A percentile compares a stretch with the other conserved stretches of the same genome.
phyloP scores from a whole-genome alignment of 2,113 vertebrate genomes.

The Sapajus apella region DNA sequence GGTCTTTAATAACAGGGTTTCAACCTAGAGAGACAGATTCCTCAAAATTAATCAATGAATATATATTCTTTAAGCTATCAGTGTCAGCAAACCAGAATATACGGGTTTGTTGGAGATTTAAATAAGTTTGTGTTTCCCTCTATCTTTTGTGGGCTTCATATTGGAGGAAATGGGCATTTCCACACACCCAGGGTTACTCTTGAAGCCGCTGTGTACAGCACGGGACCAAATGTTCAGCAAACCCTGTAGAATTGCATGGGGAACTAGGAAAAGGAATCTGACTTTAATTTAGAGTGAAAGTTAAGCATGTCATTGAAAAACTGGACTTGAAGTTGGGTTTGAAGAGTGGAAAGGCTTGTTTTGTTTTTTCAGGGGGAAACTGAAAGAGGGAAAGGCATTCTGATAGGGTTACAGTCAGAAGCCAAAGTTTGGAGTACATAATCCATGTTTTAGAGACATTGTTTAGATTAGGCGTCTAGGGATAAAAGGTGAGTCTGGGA shows the following conservation, averaged over 20 bases:
- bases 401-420: neutral
- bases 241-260: too few species aligned
- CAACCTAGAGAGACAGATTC: neutral
- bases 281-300: neutral
- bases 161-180: neutral
- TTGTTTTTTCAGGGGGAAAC: neutral
- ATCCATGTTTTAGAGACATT: neutral
- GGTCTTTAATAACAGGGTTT: neutral
- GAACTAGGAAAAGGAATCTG: neutral
- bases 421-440: neutral
- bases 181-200: too few species aligned
- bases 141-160: neutral
- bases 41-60: neutral
- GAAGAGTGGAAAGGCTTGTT: neutral
- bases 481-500: neutral
- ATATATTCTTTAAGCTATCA: neutral
- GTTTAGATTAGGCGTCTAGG: neutral
- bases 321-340: neutral
- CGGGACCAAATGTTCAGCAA: neutral
- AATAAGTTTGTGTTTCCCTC: neutral
- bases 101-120: neutral
- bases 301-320: neutral
- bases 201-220: neutral
- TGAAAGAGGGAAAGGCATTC: neutral
- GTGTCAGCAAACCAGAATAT: neutral